Percentiles rank a stretch among this genome's conserved stretches.
Evolutionary conservation across 2,113 vertebrate genomes (phyloP).

Genomic region (Coptodon rendalli): DNA sequence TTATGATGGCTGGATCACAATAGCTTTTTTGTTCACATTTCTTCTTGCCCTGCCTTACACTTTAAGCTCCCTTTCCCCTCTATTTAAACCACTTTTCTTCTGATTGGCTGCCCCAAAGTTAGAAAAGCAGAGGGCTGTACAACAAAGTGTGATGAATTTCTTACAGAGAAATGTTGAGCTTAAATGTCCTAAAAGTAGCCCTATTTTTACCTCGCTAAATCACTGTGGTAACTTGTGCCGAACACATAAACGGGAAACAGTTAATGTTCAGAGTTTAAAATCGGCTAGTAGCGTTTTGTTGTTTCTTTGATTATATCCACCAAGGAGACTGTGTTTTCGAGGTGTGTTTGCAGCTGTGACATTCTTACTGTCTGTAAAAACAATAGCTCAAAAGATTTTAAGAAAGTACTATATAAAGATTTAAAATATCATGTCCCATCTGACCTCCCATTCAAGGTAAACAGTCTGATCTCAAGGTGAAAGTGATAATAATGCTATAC

Average conservation of each 20-base stretch:
- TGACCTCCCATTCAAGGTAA: background rate
- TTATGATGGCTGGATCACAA: background rate
- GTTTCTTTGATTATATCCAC: background rate
- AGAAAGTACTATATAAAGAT: background rate
- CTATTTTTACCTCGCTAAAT: background rate
- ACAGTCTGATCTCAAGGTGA: background rate
- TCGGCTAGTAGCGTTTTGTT: accelerated
- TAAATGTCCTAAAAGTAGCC: background rate
- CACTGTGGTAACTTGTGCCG: background rate
- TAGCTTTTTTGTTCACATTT: background rate
- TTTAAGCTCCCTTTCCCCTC: background rate
- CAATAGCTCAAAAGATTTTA: accelerated
- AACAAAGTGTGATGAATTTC: background rate
- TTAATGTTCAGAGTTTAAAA: background rate
- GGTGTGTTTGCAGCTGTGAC: background rate
- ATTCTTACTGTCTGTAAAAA: background rate
- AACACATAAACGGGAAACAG: background rate
- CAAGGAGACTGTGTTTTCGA: background rate
- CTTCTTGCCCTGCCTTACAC: background rate
- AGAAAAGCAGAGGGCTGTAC: background rate
- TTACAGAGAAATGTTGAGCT: background rate
- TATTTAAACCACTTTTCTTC: background rate
- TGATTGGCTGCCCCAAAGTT: background rate
- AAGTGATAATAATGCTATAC: background rate
- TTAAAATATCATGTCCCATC: background rate